Conservation (phyloP, 2,797 vertebrate species). For the Scyliorhinus canicula region DNA sequence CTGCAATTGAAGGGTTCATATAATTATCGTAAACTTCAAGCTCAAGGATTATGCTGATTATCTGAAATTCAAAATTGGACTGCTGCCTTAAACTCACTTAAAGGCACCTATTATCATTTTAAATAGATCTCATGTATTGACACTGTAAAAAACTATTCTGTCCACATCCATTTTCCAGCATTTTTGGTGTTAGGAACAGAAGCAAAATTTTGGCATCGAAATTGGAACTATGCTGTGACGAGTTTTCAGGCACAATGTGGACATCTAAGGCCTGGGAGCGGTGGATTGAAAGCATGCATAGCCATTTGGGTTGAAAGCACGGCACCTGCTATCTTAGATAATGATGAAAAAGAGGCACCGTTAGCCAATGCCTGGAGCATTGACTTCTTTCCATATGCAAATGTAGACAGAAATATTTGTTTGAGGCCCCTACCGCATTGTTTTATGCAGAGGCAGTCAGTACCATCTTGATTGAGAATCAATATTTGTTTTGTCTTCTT, state of each 20-base stretch:
- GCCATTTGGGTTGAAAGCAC: not conserved
- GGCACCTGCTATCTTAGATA: not conserved
- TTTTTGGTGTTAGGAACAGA: not conserved
- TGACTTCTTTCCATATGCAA: not conserved
- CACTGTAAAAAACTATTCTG: not conserved
- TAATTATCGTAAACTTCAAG: not conserved
- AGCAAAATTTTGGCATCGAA: not conserved
- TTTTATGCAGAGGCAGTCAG: not conserved
- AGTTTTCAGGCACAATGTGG: not conserved
- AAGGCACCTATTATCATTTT: not conserved
- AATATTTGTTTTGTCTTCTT: not conserved
- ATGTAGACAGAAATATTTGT: not conserved
- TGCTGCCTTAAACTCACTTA: constrained; percentile 1
- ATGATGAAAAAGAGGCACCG: not conserved
- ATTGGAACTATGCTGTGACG: not conserved
- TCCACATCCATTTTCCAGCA: not conserved
- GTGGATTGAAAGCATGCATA: not conserved
- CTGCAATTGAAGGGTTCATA: not conserved
- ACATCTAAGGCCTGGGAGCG: not conserved
- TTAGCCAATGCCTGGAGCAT: not conserved
- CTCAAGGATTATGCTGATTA: not conserved
- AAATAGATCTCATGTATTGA: not conserved
- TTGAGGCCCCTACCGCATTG: not conserved
- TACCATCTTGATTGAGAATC: not conserved
- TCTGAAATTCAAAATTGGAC: not conserved